These are phyloP conservation scores for Gastracanthus pulcherrimus DNA, from an alignment of 2,888 invertebrate genomes.

Conservation along the genomic window DNA sequence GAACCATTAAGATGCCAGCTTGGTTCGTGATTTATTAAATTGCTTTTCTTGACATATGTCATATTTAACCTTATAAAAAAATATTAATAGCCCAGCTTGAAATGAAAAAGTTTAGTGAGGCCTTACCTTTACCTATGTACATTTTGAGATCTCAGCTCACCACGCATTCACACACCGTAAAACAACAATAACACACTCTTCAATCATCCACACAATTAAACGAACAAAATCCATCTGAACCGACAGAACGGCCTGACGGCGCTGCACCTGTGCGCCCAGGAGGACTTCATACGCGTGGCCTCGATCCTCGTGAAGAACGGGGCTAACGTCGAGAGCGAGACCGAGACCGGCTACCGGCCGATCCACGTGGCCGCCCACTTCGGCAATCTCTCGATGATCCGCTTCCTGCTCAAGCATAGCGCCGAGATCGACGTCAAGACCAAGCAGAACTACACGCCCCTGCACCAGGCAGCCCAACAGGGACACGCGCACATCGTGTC, in stretches of 20 bases:
- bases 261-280: slow-evolving; percentile 96
- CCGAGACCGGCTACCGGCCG: slow-evolving; percentile 95
- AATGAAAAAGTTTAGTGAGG: too few relatives aligned
- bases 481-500: slow-evolving; percentile 97
- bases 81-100: too few relatives aligned
- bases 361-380: slow-evolving; percentile 98
- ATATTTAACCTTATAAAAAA: too few relatives aligned
- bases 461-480: slow-evolving; percentile 99
- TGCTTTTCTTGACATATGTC: too few relatives aligned
- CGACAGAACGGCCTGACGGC: slow-evolving; percentile 93
- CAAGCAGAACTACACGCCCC: slow-evolving; percentile 88
- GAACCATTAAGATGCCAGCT: too few relatives aligned
- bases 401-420: slow-evolving; percentile 91
- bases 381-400: slow-evolving; percentile 95
- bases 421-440: slow-evolving; percentile 92
- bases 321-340: slow-evolving; percentile 85
- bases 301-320: slow-evolving; percentile 88
- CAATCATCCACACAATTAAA: too few relatives aligned
- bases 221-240: slow-evolving; percentile 50
- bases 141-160: too few relatives aligned
- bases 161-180: too few relatives aligned
- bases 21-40: too few relatives aligned
- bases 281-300: slow-evolving; percentile 93
- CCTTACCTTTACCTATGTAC: too few relatives aligned
- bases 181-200: too few relatives aligned